Conservation (phyloP, 2,888 invertebrate species). For the Eupithecia exiguata region DNA sequence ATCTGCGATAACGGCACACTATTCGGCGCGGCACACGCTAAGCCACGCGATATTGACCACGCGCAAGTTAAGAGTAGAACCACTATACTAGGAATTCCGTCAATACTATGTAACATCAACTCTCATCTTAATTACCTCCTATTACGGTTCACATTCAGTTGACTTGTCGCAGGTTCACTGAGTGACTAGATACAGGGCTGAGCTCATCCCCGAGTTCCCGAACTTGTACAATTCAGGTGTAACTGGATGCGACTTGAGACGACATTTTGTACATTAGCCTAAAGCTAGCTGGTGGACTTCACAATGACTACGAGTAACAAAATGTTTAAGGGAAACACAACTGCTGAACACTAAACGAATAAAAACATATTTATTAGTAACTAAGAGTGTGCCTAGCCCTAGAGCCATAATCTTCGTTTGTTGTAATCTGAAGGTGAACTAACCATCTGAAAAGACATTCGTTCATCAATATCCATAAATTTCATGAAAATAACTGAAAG, state of each 20-base stretch:
- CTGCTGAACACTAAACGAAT: neutral
- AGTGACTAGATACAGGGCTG: neutral
- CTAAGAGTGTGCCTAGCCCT: neutral
- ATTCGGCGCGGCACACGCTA: too few relatives aligned
- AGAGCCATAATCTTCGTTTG: neutral
- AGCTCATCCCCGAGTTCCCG: neutral
- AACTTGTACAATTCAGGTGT: neutral
- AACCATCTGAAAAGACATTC: slow-evolving; percentile 20
- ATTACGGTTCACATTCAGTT: neutral
- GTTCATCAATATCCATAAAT: neutral
- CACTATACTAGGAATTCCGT: neutral
- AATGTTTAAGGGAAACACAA: neutral
- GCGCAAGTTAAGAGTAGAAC: neutral
- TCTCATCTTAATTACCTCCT: neutral
- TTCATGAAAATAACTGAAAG: too few relatives aligned
- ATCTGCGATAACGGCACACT: too few relatives aligned
- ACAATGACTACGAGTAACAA: too few relatives aligned
- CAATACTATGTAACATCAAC: neutral
- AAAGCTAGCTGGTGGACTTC: neutral
- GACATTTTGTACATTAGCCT: neutral
- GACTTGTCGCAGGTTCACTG: too few relatives aligned
- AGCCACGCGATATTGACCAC: too few relatives aligned
- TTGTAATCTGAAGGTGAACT: neutral
- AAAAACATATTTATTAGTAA: neutral
- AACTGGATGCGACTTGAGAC: neutral